These are phyloP conservation scores for Magallana ariakensis DNA, from an alignment of 1,140 invertebrate species.

Conservation along the genomic window DNA sequence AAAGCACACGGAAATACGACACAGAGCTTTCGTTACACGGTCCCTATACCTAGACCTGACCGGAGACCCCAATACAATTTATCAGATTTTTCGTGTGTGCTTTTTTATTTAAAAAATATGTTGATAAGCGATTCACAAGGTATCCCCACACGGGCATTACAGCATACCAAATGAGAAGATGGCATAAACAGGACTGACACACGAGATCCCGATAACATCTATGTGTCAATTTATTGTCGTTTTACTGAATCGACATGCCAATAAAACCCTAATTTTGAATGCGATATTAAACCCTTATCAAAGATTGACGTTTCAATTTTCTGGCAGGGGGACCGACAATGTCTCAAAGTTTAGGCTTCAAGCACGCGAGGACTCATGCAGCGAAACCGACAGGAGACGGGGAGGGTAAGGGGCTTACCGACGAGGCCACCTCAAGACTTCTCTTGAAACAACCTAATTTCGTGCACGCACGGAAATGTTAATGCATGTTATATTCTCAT, in stretches of 20 bases:
- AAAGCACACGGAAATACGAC: conserved; percentile 22
- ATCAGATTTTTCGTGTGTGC: conserved; percentile 15
- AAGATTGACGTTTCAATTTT: conserved; percentile 21
- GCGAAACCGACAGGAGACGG: too few species aligned
- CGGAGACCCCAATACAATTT: conserved; percentile 1
- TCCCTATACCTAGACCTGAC: not conserved
- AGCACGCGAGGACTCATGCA: not conserved
- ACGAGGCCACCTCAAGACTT: too few species aligned
- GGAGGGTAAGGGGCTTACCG: too few species aligned
- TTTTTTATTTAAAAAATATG: not conserved
- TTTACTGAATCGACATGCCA: conserved; percentile 6
- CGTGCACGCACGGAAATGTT: too few species aligned
- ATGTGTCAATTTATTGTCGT: conserved; percentile 28
- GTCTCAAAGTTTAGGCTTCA: not conserved
- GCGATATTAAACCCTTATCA: conserved; percentile 28
- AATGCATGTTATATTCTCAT: too few species aligned
- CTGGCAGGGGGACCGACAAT: not conserved
- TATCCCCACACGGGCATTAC: not conserved
- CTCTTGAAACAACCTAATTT: too few species aligned
- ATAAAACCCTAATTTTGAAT: conserved; percentile 20
- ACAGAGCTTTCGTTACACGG: conserved; percentile 3
- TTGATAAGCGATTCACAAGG: not conserved
- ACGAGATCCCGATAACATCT: conserved; percentile 9
- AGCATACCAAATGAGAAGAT: conserved; percentile 2
- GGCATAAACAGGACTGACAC: not conserved